These are phyloP conservation scores for Nipponacmea schrenckii DNA, from an alignment of 2,888 invertebrate genomes.

Conservation along the genomic window DNA sequence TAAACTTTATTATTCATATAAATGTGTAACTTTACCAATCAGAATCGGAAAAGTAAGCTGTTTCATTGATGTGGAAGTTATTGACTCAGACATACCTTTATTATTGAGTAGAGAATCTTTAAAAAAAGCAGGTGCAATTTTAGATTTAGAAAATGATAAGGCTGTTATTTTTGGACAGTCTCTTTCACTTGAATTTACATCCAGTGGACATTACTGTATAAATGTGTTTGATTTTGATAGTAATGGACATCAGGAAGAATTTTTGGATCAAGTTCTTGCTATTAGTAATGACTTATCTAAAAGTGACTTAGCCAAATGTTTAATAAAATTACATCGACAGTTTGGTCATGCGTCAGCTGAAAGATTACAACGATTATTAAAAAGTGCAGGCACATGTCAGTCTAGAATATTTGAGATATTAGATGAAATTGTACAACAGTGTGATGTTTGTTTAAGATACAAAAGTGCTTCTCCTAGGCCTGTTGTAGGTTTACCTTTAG, in stretches of 20 bases:
- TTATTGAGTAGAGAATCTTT: slow-evolving; percentile 23
- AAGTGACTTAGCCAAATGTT: slow-evolving; percentile 12
- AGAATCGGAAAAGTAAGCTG: slow-evolving; percentile 14
- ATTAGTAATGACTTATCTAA: not conserved
- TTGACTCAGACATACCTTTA: slow-evolving; percentile 19
- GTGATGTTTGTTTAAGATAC: slow-evolving; percentile 23
- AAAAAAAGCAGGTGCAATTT: slow-evolving; percentile 20
- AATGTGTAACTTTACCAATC: slow-evolving; percentile 20
- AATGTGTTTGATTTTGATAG: too few relatives aligned
- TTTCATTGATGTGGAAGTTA: slow-evolving; percentile 19
- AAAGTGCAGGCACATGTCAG: slow-evolving; percentile 25
- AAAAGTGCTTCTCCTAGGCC: slow-evolving; percentile 14
- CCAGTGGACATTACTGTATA: slow-evolving; percentile 28
- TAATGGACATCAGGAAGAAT: not conserved
- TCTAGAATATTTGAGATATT: slow-evolving; percentile 19
- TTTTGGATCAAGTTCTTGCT: not conserved
- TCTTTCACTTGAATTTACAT: slow-evolving; percentile 21
- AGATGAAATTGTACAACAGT: slow-evolving; percentile 17
- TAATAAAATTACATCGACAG: slow-evolving; percentile 34
- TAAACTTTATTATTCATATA: slow-evolving; percentile 1
- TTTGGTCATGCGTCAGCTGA: slow-evolving; percentile 37
- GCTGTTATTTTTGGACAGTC: slow-evolving; percentile 18
- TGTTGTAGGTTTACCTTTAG: slow-evolving; percentile 17
- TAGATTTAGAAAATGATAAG: slow-evolving; percentile 22
- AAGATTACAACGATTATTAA: slow-evolving; percentile 25